phyloP scores from a whole-genome alignment of 1,140 invertebrate genomes.

The Plectus sambesii region DNA sequence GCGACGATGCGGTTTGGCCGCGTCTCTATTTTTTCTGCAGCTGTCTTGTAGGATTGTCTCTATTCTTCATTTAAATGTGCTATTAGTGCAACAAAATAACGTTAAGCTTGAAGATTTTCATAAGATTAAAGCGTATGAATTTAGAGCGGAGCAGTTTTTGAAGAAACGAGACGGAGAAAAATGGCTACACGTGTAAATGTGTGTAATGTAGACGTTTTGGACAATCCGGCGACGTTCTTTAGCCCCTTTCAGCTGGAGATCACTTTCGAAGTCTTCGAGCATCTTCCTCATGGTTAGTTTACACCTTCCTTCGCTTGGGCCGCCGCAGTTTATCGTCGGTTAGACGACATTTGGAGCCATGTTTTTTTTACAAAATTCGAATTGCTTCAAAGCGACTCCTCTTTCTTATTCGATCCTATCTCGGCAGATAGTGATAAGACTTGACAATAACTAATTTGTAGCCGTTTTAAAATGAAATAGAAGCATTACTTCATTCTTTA shows the following conservation, averaged over 20 bases:
- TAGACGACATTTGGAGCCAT: background rate
- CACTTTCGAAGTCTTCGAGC: conserved; percentile 37
- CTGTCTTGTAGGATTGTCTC: too few relatives aligned
- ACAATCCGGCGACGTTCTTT: conserved; percentile 27
- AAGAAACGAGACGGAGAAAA: background rate
- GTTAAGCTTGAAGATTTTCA: background rate
- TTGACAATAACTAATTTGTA: too few relatives aligned
- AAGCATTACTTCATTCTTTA: too few relatives aligned
- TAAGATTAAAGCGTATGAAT: too few relatives aligned
- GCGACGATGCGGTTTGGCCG: too few relatives aligned
- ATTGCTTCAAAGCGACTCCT: background rate
- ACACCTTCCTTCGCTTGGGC: background rate
- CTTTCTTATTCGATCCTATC: background rate
- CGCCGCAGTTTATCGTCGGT: background rate
- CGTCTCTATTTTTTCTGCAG: too few relatives aligned
- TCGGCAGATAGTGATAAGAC: too few relatives aligned
- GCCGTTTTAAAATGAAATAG: too few relatives aligned
- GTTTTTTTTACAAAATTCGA: background rate
- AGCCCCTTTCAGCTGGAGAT: conserved; percentile 35
- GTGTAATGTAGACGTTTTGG: conserved; percentile 25
- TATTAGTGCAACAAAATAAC: background rate
- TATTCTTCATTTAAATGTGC: background rate
- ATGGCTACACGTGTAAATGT: conserved; percentile 35
- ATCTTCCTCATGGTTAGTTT: conserved; percentile 27
- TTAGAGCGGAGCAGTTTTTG: background rate